Conservation (phyloP, 2,888 invertebrate genomes). For the Polydrusus tereticollis region DNA sequence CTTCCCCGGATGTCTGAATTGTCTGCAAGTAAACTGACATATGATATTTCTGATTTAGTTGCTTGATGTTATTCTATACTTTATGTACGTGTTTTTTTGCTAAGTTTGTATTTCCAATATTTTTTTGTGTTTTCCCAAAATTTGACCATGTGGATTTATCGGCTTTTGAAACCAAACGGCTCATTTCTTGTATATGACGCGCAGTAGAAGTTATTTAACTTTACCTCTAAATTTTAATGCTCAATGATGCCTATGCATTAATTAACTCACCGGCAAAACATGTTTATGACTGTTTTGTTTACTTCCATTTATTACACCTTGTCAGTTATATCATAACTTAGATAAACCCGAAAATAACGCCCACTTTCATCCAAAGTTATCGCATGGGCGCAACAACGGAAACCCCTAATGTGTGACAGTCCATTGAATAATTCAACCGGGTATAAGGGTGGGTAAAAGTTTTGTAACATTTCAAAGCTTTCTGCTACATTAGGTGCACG, state of each 20-base stretch:
- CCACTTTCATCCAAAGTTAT: conserved; percentile 26
- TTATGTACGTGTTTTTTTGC: too few relatives aligned
- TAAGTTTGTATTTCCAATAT: too few relatives aligned
- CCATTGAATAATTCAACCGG: conserved; percentile 44
- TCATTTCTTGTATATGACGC: neutral
- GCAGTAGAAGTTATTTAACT: neutral
- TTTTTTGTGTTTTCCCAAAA: too few relatives aligned
- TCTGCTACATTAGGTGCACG: conserved; percentile 48
- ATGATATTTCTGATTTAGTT: too few relatives aligned
- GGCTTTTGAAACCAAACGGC: too few relatives aligned
- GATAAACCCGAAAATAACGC: conserved; percentile 20
- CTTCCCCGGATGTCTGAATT: too few relatives aligned
- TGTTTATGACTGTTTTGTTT: conserved; percentile 9
- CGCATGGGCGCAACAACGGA: conserved; percentile 31
- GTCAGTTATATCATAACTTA: conserved; percentile 22
- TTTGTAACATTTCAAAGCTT: conserved; percentile 43
- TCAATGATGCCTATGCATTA: neutral
- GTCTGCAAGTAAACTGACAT: too few relatives aligned
- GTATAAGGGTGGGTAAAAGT: conserved; percentile 36
- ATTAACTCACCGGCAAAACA: neutral
- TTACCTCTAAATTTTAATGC: neutral
- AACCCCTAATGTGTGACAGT: conserved; percentile 37
- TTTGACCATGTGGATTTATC: too few relatives aligned
- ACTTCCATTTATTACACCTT: conserved; percentile 27
- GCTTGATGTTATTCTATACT: too few relatives aligned